Percentiles rank a stretch among this genome's conserved stretches.
These are phyloP conservation scores for Emydura subglobosa DNA, from an alignment of 2,113 vertebrate species.

Conservation along the genomic window DNA sequence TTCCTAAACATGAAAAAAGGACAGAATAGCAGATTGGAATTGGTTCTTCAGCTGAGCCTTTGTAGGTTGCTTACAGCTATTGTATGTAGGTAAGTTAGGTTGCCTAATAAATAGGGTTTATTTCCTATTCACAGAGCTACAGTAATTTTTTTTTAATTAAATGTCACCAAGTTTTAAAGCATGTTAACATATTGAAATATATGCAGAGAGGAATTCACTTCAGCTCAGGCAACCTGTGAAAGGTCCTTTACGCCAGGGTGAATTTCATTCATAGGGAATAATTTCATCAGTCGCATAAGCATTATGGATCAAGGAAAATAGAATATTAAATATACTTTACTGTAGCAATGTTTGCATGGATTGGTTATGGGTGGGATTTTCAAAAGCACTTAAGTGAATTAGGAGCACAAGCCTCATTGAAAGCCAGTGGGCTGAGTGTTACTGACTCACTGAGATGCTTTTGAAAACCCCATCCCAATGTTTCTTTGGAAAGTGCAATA, in stretches of 20 bases:
- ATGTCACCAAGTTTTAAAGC: neutral
- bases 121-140: neutral
- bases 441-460: conserved; percentile 14
- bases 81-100: neutral
- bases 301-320: neutral
- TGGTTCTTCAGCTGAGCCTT: neutral
- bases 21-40: neutral
- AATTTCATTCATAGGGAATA: conserved; percentile 12
- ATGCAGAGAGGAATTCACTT: neutral
- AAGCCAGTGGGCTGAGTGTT: conserved; percentile 26
- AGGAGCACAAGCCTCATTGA: accelerated
- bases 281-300: conserved; percentile 25
- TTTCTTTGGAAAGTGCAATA: conserved; percentile 33
- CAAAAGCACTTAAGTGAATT: neutral
- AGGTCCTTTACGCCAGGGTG: neutral
- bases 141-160: conserved; percentile 12
- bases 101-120: neutral
- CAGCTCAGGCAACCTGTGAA: neutral
- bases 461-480: neutral
- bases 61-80: neutral
- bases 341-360: neutral
- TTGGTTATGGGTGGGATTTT: conserved; percentile 8
- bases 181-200: neutral
- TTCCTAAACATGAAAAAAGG: neutral
- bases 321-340: neutral